These are phyloP conservation scores for Gobionotothen gibberifrons DNA, from an alignment of 2,797 vertebrate genomes.

Conservation along the genomic window DNA sequence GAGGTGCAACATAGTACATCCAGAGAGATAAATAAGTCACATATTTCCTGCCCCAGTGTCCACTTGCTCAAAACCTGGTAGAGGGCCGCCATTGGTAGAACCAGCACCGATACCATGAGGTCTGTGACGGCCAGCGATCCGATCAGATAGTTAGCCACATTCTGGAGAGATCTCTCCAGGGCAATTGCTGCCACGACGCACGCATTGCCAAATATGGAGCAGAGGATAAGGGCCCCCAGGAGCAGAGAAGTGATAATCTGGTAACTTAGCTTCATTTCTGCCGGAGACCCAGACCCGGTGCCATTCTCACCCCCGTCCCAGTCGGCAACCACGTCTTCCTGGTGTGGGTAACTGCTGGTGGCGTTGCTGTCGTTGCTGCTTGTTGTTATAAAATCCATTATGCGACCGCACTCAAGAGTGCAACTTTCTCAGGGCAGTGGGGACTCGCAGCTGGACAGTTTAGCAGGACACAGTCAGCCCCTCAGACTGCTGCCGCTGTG, in stretches of 20 bases:
- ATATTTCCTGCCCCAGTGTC: conserved; percentile 95
- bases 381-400: conserved; percentile 85
- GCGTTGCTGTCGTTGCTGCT: conserved; percentile 86
- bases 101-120: conserved; percentile 97
- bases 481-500: conserved; percentile 65
- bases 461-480: conserved; percentile 69
- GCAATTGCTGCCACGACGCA: conserved; percentile 96
- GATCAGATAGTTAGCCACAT: conserved; percentile 98
- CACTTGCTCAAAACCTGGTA: conserved; percentile 98
- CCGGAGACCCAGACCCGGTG: conserved; percentile 68
- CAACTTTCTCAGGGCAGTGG: conserved; percentile 66
- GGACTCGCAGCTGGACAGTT: conserved; percentile 31
- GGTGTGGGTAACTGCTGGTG: conserved; percentile 69
- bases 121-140: conserved; percentile 97
- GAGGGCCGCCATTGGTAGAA: conserved; percentile 96
- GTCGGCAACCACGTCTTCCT: conserved; percentile 66
- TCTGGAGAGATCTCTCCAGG: conserved; percentile 95
- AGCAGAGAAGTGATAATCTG: conserved; percentile 94
- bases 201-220: conserved; percentile 94
- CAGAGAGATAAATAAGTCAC: conserved; percentile 96
- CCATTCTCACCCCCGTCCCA: conserved; percentile 76
- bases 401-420: conserved; percentile 49
- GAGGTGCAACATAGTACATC: conserved; percentile 98
- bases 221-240: conserved; percentile 92
- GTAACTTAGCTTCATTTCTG: conserved; percentile 88